These are phyloP conservation scores for Neoniphon sammara DNA, from an alignment of 2,797 vertebrate species.

Conservation along the genomic window DNA sequence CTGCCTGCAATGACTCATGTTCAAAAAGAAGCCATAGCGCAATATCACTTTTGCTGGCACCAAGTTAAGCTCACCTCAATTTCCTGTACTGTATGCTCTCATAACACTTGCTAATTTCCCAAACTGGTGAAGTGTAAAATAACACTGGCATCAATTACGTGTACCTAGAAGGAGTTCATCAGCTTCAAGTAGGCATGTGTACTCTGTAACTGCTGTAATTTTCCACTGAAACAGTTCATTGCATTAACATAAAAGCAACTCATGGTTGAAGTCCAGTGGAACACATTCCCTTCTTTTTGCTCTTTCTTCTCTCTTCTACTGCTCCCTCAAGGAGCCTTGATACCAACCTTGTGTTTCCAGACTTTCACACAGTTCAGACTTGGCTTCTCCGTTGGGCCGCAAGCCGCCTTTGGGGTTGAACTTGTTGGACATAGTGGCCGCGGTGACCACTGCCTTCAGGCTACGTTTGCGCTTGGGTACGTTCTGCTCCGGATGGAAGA, in stretches of 20 bases:
- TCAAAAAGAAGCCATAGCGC: constrained; percentile 2
- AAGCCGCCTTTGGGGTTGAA: constrained; percentile 93
- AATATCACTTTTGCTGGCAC: constrained; percentile 12
- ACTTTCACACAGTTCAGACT: constrained; percentile 92
- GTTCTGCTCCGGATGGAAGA: constrained; percentile 97
- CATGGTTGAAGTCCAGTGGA: neutral
- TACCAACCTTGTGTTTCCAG: constrained; percentile 94
- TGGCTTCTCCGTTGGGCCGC: constrained; percentile 95
- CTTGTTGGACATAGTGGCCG: constrained; percentile 98
- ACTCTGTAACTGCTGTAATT: constrained; percentile 11
- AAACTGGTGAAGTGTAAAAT: constrained; percentile 53
- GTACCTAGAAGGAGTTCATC: constrained; percentile 36
- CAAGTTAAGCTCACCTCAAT: constrained; percentile 16
- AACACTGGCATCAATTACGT: constrained; percentile 37
- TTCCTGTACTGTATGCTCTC: constrained; percentile 19
- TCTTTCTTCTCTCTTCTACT: neutral
- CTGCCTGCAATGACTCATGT: constrained; percentile 10
- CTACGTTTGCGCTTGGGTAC: constrained; percentile 97
- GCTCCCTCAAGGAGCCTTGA: neutral
- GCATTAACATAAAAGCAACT: constrained; percentile 8
- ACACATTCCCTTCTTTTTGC: constrained; percentile 2
- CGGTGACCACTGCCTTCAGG: constrained; percentile 95
- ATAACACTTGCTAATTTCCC: constrained; percentile 38
- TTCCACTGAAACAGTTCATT: constrained; percentile 11
- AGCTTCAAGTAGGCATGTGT: constrained; percentile 17